Evolutionary conservation across 2,888 invertebrate species (phyloP).

Genomic region (Caenorhabditis parvicauda): DNA sequence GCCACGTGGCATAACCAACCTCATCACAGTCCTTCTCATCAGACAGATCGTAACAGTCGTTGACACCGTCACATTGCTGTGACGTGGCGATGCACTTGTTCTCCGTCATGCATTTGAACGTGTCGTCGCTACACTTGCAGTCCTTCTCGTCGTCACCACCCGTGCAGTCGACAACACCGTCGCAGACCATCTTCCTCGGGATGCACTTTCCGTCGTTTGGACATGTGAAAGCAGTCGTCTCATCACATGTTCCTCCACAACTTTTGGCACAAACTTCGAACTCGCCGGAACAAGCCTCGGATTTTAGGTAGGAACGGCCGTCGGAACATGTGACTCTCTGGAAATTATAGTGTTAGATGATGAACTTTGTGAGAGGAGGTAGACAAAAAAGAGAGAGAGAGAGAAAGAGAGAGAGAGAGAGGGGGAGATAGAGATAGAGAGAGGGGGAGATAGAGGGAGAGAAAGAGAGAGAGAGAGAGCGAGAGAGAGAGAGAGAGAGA

Average conservation of each 20-base stretch:
- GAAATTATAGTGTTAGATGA: not conserved
- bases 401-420: no score
- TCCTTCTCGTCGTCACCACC: constrained; percentile 44
- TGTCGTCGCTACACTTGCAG: constrained; percentile 29
- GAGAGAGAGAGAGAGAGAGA: no score
- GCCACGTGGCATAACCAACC: constrained; percentile 5
- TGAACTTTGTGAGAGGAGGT: no score
- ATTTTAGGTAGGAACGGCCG: constrained; percentile 23
- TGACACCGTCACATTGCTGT: constrained; percentile 40
- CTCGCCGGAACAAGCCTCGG: constrained; percentile 45
- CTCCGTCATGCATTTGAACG: constrained; percentile 21
- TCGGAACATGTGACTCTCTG: constrained; percentile 21
- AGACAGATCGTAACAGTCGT: constrained; percentile 42
- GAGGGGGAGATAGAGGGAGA: no score
- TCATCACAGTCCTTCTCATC: constrained; percentile 43
- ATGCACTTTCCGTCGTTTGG: constrained; percentile 30
- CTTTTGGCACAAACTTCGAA: constrained; percentile 19
- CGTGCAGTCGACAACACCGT: constrained; percentile 43
- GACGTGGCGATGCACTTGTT: constrained; percentile 25
- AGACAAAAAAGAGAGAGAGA: no score
- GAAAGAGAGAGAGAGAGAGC: no score
- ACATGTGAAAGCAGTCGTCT: constrained; percentile 38
- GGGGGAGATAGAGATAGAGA: no score
- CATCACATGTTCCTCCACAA: constrained; percentile 37
- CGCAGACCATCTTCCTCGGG: constrained; percentile 39